These are phyloP conservation scores for Phaenicophaeus curvirostris DNA, from an alignment of 2,797 vertebrate species.

Conservation along the genomic window DNA sequence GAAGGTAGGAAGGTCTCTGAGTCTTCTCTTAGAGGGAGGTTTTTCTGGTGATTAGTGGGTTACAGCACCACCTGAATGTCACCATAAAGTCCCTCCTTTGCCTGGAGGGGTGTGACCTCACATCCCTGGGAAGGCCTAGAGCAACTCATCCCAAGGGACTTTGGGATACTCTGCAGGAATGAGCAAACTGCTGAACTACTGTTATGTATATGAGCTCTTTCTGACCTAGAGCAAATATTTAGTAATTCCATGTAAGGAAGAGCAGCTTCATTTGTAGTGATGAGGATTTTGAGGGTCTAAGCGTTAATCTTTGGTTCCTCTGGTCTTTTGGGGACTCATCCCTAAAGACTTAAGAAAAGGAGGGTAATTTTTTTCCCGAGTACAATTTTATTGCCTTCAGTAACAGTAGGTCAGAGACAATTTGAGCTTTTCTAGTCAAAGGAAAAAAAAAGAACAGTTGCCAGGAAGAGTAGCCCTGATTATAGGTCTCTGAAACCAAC, in stretches of 20 bases:
- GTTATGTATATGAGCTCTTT: fast-evolving
- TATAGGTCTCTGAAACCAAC: constrained; percentile 24
- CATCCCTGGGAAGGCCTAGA: background rate
- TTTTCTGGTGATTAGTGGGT: background rate
- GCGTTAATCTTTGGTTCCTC: background rate
- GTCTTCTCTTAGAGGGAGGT: background rate
- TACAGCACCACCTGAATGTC: background rate
- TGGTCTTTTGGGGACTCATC: background rate
- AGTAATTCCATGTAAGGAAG: background rate
- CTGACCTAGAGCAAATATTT: background rate
- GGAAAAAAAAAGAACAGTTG: background rate
- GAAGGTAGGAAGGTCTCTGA: background rate
- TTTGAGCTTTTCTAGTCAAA: background rate
- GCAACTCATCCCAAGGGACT: background rate
- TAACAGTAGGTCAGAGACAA: background rate
- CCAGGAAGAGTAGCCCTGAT: background rate
- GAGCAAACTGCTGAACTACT: background rate
- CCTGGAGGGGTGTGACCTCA: background rate
- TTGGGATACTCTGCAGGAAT: background rate
- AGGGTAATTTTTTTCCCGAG: background rate
- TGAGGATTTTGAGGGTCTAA: background rate
- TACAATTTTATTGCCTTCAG: background rate
- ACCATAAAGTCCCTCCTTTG: background rate
- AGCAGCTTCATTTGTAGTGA: background rate
- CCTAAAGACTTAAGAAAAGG: background rate